Percentiles rank a stretch among this genome's conserved stretches.
Evolutionary conservation across 2,113 vertebrate genomes (phyloP).

Genomic region (Theristicus caerulescens): DNA sequence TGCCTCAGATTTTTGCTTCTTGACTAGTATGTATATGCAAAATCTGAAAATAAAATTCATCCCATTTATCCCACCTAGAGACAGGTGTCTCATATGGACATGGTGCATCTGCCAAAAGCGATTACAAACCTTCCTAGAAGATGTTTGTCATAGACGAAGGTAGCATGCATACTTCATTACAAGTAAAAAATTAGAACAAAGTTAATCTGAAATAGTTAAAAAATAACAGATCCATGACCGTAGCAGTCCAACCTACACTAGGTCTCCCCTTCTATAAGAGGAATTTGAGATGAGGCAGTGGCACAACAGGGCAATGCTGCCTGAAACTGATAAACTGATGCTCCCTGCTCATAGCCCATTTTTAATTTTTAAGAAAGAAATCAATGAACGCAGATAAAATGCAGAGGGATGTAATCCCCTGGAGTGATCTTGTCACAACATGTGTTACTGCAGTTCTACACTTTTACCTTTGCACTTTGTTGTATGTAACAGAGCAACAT

Average conservation of each 20-base stretch:
- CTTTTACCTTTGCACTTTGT: constrained; percentile 76
- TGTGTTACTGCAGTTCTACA: constrained; percentile 49
- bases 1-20: background rate
- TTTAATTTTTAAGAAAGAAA: constrained; percentile 32
- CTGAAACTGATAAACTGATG: background rate
- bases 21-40: background rate
- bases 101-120: background rate
- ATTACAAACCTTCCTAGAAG: background rate
- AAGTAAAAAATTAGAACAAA: background rate
- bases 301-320: background rate
- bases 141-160: background rate
- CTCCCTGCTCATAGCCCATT: background rate
- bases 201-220: background rate
- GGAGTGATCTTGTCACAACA: constrained; percentile 70
- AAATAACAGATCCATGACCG: background rate
- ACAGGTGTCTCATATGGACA: background rate
- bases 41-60: background rate
- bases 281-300: background rate
- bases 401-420: constrained; percentile 31
- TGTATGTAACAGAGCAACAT: constrained; percentile 57
- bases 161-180: background rate
- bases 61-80: background rate
- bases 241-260: background rate
- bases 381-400: background rate
- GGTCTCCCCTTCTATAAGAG: background rate